Conservation (phyloP, 2,797 vertebrate genomes). For the Prionace glauca region DNA sequence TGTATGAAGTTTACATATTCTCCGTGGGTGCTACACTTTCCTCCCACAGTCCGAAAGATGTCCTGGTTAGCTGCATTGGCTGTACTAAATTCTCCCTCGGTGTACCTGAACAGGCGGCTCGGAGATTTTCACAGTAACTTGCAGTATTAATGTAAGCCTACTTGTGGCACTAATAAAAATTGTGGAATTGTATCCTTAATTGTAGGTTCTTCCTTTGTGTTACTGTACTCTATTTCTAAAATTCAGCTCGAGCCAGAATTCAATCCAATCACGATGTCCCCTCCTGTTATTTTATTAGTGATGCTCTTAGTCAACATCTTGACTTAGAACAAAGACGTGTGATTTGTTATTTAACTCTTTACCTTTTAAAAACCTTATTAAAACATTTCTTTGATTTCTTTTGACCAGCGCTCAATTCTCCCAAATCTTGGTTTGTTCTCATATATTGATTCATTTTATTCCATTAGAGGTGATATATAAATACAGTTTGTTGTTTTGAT, state of each 20-base stretch:
- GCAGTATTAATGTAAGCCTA: too few species aligned
- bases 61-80: too few species aligned
- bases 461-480: neutral
- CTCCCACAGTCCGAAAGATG: too few species aligned
- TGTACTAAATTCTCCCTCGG: too few species aligned
- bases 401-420: neutral
- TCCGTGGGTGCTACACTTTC: too few species aligned
- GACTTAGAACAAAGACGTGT: neutral
- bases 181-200: neutral
- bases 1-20: too few species aligned
- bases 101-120: too few species aligned
- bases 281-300: neutral
- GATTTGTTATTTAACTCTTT: neutral
- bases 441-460: neutral
- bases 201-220: neutral
- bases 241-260: neutral
- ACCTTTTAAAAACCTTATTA: slow-evolving; percentile 4
- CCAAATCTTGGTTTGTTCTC: too few species aligned
- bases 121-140: too few species aligned
- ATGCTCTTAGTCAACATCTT: neutral
- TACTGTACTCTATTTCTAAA: neutral
- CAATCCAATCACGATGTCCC: neutral
- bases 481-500: neutral
- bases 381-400: neutral
- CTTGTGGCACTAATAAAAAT: neutral